Evolutionary conservation across 2,888 invertebrate genomes (phyloP).

Genomic region (Troilus luridus): DNA sequence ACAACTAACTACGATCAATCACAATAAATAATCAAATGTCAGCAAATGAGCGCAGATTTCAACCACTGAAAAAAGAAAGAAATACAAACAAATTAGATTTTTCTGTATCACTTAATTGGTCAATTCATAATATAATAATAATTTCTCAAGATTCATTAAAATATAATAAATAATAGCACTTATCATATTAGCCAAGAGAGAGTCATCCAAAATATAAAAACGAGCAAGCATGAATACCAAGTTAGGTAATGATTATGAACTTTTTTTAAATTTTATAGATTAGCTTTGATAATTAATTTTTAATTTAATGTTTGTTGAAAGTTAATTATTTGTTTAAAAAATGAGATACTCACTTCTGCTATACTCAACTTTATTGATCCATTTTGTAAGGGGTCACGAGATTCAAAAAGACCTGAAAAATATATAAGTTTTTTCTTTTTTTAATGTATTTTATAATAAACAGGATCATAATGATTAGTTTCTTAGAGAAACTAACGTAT

Average conservation of each 20-base stretch:
- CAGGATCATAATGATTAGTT: constrained; percentile 11
- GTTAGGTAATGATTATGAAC: too few species aligned
- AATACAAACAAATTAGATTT: constrained; percentile 44
- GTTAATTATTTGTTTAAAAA: neutral
- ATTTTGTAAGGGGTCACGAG: constrained; percentile 84
- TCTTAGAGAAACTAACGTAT: neutral
- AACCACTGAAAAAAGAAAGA: constrained; percentile 78
- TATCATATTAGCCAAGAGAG: too few species aligned
- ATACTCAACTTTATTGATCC: constrained; percentile 86
- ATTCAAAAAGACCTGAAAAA: constrained; percentile 78
- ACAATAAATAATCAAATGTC: constrained; percentile 66
- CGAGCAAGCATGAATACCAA: too few species aligned
- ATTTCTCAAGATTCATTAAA: neutral
- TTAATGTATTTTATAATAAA: neutral
- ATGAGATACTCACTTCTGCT: constrained; percentile 77
- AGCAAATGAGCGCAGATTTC: constrained; percentile 81
- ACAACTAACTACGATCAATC: constrained; percentile 3
- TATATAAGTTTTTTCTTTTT: neutral
- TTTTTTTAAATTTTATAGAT: too few species aligned
- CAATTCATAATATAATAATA: neutral
- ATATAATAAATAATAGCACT: too few species aligned
- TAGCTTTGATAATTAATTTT: neutral
- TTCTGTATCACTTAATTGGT: neutral
- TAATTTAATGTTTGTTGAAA: neutral
- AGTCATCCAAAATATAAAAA: too few species aligned